Conservation (phyloP, 2,113 vertebrate genomes). For the Pygathrix nemaeus region DNA sequence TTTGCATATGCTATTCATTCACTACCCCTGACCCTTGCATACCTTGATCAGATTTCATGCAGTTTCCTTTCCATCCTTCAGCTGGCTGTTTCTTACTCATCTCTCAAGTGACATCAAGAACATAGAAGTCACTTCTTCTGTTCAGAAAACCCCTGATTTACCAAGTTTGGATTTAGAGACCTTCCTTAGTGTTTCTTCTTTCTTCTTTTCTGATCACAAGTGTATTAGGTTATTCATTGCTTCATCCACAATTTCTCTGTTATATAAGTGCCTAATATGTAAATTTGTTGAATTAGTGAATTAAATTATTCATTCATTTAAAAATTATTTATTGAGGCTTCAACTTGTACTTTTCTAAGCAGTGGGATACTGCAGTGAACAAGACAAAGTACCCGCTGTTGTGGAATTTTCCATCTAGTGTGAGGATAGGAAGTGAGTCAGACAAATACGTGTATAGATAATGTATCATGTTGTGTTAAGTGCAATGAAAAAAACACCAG, state of each 20-base stretch:
- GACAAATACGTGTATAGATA: not conserved
- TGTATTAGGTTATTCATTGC: not conserved
- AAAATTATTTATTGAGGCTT: not conserved
- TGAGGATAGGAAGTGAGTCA: not conserved
- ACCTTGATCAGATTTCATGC: not conserved
- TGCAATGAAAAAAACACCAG: not conserved
- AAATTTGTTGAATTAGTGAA: not conserved
- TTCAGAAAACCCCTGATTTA: slow-evolving; percentile 1
- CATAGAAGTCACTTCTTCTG: not conserved
- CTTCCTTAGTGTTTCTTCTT: not conserved
- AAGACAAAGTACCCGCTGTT: not conserved
- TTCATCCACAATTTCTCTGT: not conserved
- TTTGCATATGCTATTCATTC: not conserved
- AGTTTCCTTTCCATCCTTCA: not conserved
- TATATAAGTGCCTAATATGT: not conserved
- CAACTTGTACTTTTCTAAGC: not conserved
- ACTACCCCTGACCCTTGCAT: not conserved
- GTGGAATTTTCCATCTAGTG: not conserved
- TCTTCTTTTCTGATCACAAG: not conserved
- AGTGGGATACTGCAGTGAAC: not conserved
- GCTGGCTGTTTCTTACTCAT: not conserved
- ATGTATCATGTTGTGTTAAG: not conserved
- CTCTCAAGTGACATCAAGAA: not conserved
- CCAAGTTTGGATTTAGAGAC: not conserved
- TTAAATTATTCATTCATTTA: not conserved